Evolutionary conservation across 2,797 vertebrate species (phyloP), one percentile per base, ranked within the genome.

Genomic region (Coranthus polyacanthus): DNA sequence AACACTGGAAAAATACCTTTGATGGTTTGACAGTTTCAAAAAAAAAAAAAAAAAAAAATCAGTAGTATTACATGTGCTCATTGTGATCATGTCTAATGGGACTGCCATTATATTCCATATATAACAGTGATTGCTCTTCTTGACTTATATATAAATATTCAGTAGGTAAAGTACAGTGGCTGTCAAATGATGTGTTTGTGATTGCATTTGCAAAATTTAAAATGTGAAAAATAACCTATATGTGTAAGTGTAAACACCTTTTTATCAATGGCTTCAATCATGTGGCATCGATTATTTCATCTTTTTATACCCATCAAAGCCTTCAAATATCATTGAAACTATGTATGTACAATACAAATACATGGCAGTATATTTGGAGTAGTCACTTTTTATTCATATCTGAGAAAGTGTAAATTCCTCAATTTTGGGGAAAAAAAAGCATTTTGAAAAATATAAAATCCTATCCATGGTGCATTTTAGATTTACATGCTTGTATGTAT

Each of bases 1-100:
- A 47, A 47, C 26, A 41, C 17, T 8, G 47, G 41, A 45, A 39
- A 50, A 17, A 47, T 55, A 59, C 16, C 2, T 73, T 57, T 85
- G 68, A 78, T 49, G 44, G 45, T 22, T 56, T 76, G 74, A 76
- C 68, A 83, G 45, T 62, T 62, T 36, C 18, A 67, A 68, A 42
- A 38, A 77, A 22, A 67, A 78, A 44, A 42, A 77, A 67, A 55
- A 46, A 9, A 6, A 68, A 54, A n/a, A n/a, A n/a, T n/a, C 24
- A 12, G 17, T 29, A 44, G 22, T 37, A 43, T 22, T 56, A 36
- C 37, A 58, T 24, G 26, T 26, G 29, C 26, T 26, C 5, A 8
- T n/a, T 1, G 21, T 58, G 49, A 47, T 49, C 21, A 50, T 21
- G 44, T 16, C 13, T 46, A 24, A 61, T 39, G 22, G 16, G 12